Percentiles rank a stretch among this genome's conserved stretches.
Conservation (phyloP, 2,888 invertebrate species). For the Temnothorax rugatulus region DNA sequence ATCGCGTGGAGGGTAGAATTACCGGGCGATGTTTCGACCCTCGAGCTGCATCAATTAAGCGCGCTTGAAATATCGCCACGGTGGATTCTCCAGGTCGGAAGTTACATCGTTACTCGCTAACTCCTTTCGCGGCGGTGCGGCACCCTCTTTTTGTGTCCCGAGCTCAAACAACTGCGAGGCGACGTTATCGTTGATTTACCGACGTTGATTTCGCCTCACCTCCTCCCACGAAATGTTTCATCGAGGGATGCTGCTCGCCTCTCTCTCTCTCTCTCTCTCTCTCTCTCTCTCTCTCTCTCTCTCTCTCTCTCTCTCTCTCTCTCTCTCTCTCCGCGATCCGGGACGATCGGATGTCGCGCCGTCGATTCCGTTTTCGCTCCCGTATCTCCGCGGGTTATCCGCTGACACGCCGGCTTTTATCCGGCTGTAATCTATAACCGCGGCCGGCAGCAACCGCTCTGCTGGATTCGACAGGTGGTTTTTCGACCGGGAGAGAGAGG, state of each 20-base stretch:
- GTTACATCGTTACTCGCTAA: constrained; percentile 28
- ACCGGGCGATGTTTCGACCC: background rate
- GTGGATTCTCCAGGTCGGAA: constrained; percentile 40
- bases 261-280: no score
- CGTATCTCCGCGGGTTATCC: constrained; percentile 49
- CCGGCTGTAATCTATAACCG: constrained; percentile 54
- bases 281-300: background rate
- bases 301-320: no score
- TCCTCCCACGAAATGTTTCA: constrained; percentile 12
- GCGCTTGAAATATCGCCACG: constrained; percentile 25
- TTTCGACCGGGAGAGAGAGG: constrained; percentile 56
- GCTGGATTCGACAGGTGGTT: constrained; percentile 65
- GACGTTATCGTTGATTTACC: constrained; percentile 47
- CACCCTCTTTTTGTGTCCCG: constrained; percentile 30
- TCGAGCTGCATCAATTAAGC: constrained; percentile 26
- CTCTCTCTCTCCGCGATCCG: background rate
- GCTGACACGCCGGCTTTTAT: constrained; percentile 52
- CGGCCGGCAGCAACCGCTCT: constrained; percentile 28
- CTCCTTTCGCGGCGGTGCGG: background rate
- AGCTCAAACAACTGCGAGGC: constrained; percentile 27
- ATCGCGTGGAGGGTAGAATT: constrained; percentile 24
- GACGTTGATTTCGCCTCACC: constrained; percentile 26
- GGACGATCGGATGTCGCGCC: constrained; percentile 31
- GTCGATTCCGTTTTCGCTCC: constrained; percentile 51
- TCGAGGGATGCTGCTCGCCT: background rate